Evolutionary conservation across 1,140 invertebrate species (phyloP).

Genomic region (Zaprionus kolodkinae): DNA sequence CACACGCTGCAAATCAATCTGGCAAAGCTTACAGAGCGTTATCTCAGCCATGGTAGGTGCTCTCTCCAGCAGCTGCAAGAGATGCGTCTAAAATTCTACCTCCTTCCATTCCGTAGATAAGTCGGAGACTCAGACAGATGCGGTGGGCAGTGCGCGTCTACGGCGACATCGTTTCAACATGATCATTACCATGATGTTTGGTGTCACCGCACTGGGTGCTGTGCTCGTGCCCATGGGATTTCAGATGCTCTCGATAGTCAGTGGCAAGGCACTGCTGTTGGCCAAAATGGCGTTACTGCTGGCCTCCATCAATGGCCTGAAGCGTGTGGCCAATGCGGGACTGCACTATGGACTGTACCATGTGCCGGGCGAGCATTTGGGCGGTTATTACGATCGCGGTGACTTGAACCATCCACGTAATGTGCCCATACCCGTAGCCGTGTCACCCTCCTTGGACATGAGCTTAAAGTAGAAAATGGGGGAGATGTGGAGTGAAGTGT

Average conservation of each 20-base stretch:
- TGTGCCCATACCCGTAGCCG: conserved; percentile 69
- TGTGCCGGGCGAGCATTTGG: conserved; percentile 74
- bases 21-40: conserved; percentile 80
- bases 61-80: neutral
- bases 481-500: neutral
- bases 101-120: conserved; percentile 19
- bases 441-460: conserved; percentile 62
- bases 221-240: conserved; percentile 91
- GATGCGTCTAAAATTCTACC: neutral
- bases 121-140: neutral
- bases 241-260: conserved; percentile 90
- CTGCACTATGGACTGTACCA: conserved; percentile 81
- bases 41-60: conserved; percentile 53
- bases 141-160: conserved; percentile 72
- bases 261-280: conserved; percentile 90
- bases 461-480: conserved; percentile 39
- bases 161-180: conserved; percentile 86
- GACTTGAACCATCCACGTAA: conserved; percentile 78
- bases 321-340: conserved; percentile 85
- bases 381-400: conserved; percentile 76
- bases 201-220: conserved; percentile 88
- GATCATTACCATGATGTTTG: conserved; percentile 90
- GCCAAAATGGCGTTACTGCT: conserved; percentile 91
- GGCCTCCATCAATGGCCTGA: conserved; percentile 90
- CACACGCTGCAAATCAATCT: conserved; percentile 86